Evolutionary conservation across 2,888 invertebrate genomes (phyloP).

Genomic region (Orthosia gothica): DNA sequence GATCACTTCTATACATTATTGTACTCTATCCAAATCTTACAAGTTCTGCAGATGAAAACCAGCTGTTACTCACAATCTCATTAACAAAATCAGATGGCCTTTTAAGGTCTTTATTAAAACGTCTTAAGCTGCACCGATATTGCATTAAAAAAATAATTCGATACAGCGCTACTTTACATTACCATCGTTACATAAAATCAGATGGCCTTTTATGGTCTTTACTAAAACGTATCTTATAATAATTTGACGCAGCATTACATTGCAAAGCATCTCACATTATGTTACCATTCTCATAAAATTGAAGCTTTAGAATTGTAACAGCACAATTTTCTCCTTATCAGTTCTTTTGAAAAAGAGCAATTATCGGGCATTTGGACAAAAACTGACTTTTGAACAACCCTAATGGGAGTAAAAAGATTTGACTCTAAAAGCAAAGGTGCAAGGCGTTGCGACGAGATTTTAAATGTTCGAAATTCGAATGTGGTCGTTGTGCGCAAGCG

Average conservation of each 20-base stretch:
- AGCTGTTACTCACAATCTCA: not conserved
- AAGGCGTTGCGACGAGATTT: conserved; percentile 70
- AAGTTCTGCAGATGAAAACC: not conserved
- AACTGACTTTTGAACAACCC: conserved; percentile 16
- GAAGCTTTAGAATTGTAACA: conserved; percentile 12
- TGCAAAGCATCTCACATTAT: no score
- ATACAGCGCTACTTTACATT: no score
- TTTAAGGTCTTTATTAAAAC: conserved; percentile 8
- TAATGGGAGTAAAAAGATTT: conserved; percentile 58
- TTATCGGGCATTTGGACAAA: conserved; percentile 37
- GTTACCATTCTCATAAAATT: not conserved
- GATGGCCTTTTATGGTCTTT: conserved; percentile 14
- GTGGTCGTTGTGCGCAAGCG: conserved; percentile 55
- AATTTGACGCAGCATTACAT: not conserved
- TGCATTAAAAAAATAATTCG: conserved; percentile 13
- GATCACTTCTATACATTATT: not conserved
- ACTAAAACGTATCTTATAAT: conserved; percentile 4
- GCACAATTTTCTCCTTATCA: conserved; percentile 40
- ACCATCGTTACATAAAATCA: not conserved
- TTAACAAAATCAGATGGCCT: conserved; percentile 16
- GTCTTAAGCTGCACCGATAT: conserved; percentile 7
- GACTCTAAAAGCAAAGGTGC: conserved; percentile 71
- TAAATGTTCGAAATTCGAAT: conserved; percentile 49
- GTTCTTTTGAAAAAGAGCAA: conserved; percentile 50
- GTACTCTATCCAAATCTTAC: not conserved